Conservation (phyloP, 2,888 invertebrate genomes). For the Sarcophaga subvicina region DNA sequence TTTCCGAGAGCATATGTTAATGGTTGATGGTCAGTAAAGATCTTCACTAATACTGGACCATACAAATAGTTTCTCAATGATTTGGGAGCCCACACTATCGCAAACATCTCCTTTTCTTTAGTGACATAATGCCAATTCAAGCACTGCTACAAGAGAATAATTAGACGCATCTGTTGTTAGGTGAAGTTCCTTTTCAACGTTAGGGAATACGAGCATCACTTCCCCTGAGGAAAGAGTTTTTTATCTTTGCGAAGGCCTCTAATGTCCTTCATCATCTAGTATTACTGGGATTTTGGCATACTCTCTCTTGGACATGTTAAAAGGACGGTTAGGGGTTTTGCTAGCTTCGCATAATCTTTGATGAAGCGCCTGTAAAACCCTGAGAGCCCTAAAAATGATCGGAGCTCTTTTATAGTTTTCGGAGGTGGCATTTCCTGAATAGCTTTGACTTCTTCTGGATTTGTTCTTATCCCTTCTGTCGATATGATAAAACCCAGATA, state of each 20-base stretch:
- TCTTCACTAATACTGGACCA: conserved; percentile 33
- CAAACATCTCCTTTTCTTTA: conserved; percentile 19
- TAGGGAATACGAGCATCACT: conserved; percentile 53
- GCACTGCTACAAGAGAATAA: conserved; percentile 54
- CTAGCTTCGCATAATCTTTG: conserved; percentile 30
- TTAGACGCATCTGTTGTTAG: conserved; percentile 66
- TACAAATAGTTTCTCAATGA: conserved; percentile 26
- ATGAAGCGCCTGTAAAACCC: conserved; percentile 39
- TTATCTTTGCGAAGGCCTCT: conserved; percentile 52
- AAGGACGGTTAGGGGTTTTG: conserved; percentile 53
- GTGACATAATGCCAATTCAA: neutral
- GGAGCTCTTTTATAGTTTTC: neutral
- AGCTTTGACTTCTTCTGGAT: neutral
- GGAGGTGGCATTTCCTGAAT: too few species aligned
- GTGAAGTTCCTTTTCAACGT: conserved; percentile 53
- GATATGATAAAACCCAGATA: neutral
- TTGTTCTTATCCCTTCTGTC: too few species aligned
- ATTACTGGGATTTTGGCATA: conserved; percentile 25
- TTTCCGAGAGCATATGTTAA: conserved; percentile 46
- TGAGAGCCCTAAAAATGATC: conserved; percentile 12
- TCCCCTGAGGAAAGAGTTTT: conserved; percentile 53
- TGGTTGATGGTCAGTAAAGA: conserved; percentile 55
- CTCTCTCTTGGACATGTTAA: conserved; percentile 40
- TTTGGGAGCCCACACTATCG: conserved; percentile 44
- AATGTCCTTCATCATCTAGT: conserved; percentile 17